Percentiles rank a stretch among this genome's conserved stretches.
Conservation (phyloP, 1,140 invertebrate genomes). For the Belonocnema kinseyi region DNA sequence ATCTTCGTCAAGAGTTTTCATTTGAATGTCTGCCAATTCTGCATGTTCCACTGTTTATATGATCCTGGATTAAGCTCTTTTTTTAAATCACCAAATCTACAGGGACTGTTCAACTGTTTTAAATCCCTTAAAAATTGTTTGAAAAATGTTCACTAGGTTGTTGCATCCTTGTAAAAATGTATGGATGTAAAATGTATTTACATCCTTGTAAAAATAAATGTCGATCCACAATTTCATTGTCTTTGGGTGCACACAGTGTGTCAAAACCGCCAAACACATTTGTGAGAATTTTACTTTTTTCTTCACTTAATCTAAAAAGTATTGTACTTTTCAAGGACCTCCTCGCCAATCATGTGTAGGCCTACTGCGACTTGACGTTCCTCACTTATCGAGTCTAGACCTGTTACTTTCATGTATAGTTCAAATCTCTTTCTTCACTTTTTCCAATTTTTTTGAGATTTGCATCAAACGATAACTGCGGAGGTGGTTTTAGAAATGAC, state of each 20-base stretch:
- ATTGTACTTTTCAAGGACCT: slow-evolving; percentile 59
- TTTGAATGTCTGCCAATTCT: too few species aligned
- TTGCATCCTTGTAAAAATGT: slow-evolving; percentile 36
- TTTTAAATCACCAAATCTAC: slow-evolving; percentile 51
- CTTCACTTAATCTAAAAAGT: slow-evolving; percentile 55
- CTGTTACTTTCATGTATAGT: slow-evolving; percentile 53
- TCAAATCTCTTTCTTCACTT: slow-evolving; percentile 55
- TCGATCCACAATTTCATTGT: slow-evolving; percentile 55
- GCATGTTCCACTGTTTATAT: too few species aligned
- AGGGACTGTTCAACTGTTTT: slow-evolving; percentile 39
- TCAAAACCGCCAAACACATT: slow-evolving; percentile 53
- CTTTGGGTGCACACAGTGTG: slow-evolving; percentile 57
- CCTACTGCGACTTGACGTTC: slow-evolving; percentile 59
- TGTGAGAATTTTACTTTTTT: slow-evolving; percentile 49
- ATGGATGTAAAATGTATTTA: too few species aligned
- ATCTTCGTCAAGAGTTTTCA: too few species aligned
- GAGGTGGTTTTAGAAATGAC: too few species aligned
- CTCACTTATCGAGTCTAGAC: slow-evolving; percentile 53
- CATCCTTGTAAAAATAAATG: slow-evolving; percentile 32
- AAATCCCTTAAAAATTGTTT: slow-evolving; percentile 42
- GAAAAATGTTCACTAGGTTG: slow-evolving; percentile 38
- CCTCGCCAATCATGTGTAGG: slow-evolving; percentile 60
- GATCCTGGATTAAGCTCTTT: too few species aligned
- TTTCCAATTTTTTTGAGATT: slow-evolving; percentile 57
- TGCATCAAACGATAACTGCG: slow-evolving; percentile 35